These are phyloP conservation scores for Lutjanus campechanus DNA, from an alignment of 2,797 vertebrate species.

Conservation along the genomic window DNA sequence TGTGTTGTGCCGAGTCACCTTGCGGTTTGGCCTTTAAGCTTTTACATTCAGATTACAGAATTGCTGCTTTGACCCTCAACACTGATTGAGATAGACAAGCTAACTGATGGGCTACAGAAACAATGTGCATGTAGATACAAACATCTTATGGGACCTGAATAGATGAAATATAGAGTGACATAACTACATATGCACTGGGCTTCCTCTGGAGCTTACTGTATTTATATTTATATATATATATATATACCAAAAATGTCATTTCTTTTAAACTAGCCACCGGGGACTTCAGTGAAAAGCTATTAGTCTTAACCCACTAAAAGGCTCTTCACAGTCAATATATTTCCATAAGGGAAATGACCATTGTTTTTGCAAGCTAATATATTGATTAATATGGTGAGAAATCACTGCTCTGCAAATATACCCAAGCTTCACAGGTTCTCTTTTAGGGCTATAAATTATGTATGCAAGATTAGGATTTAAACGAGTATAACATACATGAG, in stretches of 20 bases:
- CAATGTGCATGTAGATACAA: constrained; percentile 33
- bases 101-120: constrained; percentile 52
- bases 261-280: constrained; percentile 30
- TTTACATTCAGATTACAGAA: constrained; percentile 62
- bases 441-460: background rate
- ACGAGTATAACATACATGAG: background rate
- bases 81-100: constrained; percentile 45
- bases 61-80: constrained; percentile 16
- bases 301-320: constrained; percentile 51
- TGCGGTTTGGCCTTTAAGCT: constrained; percentile 64
- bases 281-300: constrained; percentile 49
- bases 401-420: constrained; percentile 14
- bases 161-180: constrained; percentile 16
- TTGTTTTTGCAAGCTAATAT: constrained; percentile 55
- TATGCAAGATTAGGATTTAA: background rate
- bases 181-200: background rate
- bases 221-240: constrained; percentile 9
- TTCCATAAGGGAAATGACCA: constrained; percentile 43
- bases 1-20: constrained; percentile 46
- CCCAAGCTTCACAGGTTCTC: background rate
- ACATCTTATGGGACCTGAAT: constrained; percentile 23
- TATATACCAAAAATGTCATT: constrained; percentile 1
- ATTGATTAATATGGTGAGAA: constrained; percentile 48
- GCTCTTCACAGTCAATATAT: constrained; percentile 53
- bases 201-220: background rate